Evolutionary conservation across 2,113 vertebrate genomes (phyloP).

Genomic region (Aptenodytes patagonicus): DNA sequence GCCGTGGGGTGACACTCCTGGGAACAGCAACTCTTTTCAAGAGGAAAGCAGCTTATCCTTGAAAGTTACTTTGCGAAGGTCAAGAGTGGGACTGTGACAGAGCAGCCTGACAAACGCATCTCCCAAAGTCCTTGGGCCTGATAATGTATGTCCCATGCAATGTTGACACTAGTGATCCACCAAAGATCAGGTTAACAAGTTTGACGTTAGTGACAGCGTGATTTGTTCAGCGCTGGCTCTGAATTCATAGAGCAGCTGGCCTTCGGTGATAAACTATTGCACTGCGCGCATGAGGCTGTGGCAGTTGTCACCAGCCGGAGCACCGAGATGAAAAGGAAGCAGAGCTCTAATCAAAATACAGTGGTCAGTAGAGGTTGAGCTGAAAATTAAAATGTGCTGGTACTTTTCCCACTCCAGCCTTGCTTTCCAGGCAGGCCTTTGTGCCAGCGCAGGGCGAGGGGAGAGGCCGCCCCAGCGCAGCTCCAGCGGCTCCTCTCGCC

Average conservation of each 20-base stretch:
- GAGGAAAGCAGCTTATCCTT: constrained; percentile 70
- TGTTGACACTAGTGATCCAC: constrained; percentile 74
- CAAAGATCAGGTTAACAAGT: constrained; percentile 69
- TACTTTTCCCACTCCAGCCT: neutral
- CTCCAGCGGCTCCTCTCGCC: neutral
- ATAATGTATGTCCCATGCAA: constrained; percentile 78
- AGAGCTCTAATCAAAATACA: constrained; percentile 61
- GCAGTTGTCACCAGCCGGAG: constrained; percentile 35
- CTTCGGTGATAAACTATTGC: constrained; percentile 70
- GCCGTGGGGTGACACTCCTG: neutral
- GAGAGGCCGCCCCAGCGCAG: fast-evolving
- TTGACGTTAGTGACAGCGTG: constrained; percentile 74
- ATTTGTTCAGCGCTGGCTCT: constrained; percentile 63
- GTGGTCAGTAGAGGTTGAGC: constrained; percentile 40
- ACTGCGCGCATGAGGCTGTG: neutral
- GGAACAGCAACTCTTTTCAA: neutral
- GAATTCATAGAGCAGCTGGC: constrained; percentile 55
- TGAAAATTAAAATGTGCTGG: constrained; percentile 40
- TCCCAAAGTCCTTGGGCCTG: constrained; percentile 78
- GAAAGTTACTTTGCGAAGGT: constrained; percentile 71
- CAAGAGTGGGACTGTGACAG: constrained; percentile 64
- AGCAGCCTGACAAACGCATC: constrained; percentile 76
- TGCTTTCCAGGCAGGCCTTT: neutral
- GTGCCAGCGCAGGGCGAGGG: fast-evolving
- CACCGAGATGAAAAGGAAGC: constrained; percentile 51